phyloP scores from a whole-genome alignment of 2,113 vertebrate genomes.

The Pitta sordida region DNA sequence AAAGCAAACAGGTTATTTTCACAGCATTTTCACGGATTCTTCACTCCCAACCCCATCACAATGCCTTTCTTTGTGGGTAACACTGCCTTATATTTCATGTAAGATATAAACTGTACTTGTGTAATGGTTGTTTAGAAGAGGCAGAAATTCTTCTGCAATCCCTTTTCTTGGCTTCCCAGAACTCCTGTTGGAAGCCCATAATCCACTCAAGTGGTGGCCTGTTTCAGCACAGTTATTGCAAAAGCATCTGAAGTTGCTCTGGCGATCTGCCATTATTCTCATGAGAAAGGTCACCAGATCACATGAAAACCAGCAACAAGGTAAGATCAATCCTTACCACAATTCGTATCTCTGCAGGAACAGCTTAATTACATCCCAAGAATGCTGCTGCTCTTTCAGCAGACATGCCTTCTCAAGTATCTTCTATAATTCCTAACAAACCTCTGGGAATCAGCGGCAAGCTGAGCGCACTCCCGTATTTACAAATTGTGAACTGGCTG shows the following conservation, averaged over 20 bases:
- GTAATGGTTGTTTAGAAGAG: background rate
- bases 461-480: background rate
- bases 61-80: background rate
- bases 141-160: background rate
- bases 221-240: background rate
- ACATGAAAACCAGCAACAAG: background rate
- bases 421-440: background rate
- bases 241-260: background rate
- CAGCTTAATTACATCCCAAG: background rate
- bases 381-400: background rate
- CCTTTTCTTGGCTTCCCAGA: background rate
- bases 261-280: background rate
- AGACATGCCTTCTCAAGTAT: background rate
- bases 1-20: slow-evolving; percentile 28
- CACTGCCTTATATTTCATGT: background rate
- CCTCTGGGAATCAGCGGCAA: background rate
- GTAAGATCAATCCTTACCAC: slow-evolving; percentile 7
- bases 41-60: background rate
- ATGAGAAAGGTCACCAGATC: slow-evolving; percentile 1
- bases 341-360: background rate
- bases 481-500: background rate
- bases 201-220: slow-evolving; percentile 13
- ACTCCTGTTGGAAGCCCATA: background rate
- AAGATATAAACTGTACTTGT: background rate
- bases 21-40: background rate